Base-by-base conservation (phyloP, 2,797 vertebrate genomes). In the Platyrinchus mystaceus region DNA sequence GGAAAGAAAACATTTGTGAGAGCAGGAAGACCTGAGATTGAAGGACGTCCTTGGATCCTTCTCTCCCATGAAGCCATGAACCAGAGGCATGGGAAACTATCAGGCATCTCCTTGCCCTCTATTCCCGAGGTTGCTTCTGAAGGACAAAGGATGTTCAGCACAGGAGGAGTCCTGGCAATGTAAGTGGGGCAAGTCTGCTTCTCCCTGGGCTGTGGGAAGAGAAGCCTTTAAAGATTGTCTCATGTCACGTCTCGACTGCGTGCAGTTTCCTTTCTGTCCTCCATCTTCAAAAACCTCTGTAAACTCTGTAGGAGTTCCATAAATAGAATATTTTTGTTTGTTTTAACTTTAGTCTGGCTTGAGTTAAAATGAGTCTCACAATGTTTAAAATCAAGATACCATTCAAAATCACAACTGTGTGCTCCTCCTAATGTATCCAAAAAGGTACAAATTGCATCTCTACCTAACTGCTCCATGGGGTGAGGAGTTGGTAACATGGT, bases 101-200 rank as follows among this genome's bases (percentile, higher is more conserved):
- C 32, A 46, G 58, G 34, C 16, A 39, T 7, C 2, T 7, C 7
- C 34, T 39, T 22, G 3, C 2, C 4, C 8, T 14, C 11, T 4
- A 3, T 28, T 60, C 26, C 37, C 0, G 0, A 7, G 16, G 28
- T 1, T 71, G 16, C 21, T 79, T 36, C 68, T 53, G 2, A 10
- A 77, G n/a, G 19, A 44, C 20, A 32, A 52, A 46, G 47, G 18
- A 14, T 36, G 22, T 44, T 47, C 79, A 64, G 17, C 36, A 34
- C 8, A 60, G 28, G 1, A 2, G 16, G 24, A 47, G 8, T 62
- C 15, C 28, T 5, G 0, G 21, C 3, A 43, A 13, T 7, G 11
- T 3, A 0, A 4, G 12, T 13, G 37, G 32, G 11, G 6, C 49
- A 58, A 62, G 14, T n/a, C 56, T 64, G 12, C 63, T 52, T 37